Conservation (phyloP, 2,797 vertebrate genomes). For the Pogoniulus pusillus region DNA sequence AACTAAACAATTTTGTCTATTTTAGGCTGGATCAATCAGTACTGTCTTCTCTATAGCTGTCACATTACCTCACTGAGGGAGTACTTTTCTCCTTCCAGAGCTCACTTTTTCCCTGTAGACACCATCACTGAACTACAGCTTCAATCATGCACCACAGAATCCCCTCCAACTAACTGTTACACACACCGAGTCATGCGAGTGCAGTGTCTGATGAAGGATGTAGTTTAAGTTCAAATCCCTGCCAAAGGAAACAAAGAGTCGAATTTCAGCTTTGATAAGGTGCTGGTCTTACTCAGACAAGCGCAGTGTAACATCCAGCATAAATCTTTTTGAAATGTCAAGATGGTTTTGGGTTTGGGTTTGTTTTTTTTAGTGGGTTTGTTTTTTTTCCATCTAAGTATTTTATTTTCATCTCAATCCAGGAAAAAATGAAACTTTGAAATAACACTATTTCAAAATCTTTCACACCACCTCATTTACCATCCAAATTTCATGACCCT, state of each 20-base stretch:
- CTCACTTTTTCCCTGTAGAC: not conserved
- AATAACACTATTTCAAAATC: not conserved
- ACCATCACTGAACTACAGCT: not conserved
- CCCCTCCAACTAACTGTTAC: not conserved
- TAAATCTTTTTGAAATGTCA: not conserved
- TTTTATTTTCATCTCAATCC: not conserved
- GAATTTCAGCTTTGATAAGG: not conserved
- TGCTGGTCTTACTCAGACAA: accelerated
- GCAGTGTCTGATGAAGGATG: not conserved
- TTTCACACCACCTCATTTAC: not conserved
- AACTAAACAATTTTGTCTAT: accelerated
- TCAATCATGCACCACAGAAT: not conserved
- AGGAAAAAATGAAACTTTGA: not conserved
- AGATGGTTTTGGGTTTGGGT: not conserved
- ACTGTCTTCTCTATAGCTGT: not conserved
- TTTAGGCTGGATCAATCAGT: not conserved
- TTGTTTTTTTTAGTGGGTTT: too few species aligned
- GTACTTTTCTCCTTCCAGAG: not conserved
- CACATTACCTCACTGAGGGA: accelerated
- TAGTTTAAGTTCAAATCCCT: not conserved
- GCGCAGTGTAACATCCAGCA: not conserved
- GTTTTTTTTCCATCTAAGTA: not conserved
- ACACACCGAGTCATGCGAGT: not conserved
- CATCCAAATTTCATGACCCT: not conserved
- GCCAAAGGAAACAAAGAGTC: not conserved